Percentiles rank a stretch among this genome's conserved stretches.
Evolutionary conservation across 2,888 invertebrate species (phyloP).

Genomic region (Resseliella maxima): DNA sequence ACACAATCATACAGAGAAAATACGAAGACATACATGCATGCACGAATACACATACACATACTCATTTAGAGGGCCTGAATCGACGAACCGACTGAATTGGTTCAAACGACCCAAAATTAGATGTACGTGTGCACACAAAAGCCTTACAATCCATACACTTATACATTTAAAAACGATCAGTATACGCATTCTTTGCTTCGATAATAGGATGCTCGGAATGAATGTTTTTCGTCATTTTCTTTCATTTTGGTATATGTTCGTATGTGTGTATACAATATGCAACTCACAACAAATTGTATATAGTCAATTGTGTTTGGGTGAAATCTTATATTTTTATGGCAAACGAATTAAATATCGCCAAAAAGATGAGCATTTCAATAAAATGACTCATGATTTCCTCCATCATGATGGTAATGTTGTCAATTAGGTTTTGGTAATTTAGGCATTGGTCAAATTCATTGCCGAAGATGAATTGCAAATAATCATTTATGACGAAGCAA

Average conservation of each 20-base stretch:
- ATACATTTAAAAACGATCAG: background rate
- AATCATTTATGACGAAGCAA: too few relatives aligned
- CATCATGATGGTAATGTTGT: background rate
- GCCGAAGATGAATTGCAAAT: too few relatives aligned
- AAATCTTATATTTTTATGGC: background rate
- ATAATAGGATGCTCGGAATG: background rate
- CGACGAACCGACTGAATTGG: background rate
- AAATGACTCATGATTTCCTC: background rate
- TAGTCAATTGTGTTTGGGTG: background rate
- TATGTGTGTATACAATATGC: constrained; percentile 1
- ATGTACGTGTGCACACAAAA: constrained; percentile 10
- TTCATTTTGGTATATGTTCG: background rate
- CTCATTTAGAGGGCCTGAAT: background rate
- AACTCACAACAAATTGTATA: constrained; percentile 1
- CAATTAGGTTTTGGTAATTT: too few relatives aligned
- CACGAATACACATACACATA: background rate
- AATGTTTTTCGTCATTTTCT: background rate
- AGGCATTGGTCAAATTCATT: background rate
- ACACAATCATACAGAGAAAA: too few relatives aligned
- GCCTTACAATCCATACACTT: background rate
- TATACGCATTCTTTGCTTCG: background rate
- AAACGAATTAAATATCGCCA: constrained; percentile 13
- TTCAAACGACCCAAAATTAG: background rate
- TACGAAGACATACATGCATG: constrained; percentile 8
- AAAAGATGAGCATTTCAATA: constrained; percentile 14